Percentiles rank a stretch among this genome's conserved stretches.
Evolutionary conservation across 1,140 invertebrate genomes (phyloP).

Genomic region (Eulimnadia texana): DNA sequence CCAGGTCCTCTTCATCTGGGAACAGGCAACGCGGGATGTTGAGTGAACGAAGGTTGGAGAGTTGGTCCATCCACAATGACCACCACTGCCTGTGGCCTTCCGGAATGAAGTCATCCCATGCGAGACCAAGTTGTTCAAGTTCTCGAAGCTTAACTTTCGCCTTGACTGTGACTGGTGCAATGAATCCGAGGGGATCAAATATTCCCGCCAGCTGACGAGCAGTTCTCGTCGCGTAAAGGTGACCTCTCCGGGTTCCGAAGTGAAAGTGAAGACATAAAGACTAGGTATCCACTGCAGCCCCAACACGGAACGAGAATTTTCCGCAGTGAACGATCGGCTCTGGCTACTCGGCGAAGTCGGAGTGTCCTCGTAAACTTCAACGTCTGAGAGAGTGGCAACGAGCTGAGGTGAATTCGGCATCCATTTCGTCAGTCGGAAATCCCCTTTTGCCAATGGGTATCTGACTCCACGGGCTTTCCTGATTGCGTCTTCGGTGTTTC

Average conservation of each 20-base stretch:
- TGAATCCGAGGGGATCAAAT: not conserved
- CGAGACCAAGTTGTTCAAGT: not conserved
- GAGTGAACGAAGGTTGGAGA: not conserved
- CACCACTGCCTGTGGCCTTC: not conserved
- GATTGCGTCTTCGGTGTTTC: not conserved
- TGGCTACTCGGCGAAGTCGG: constrained; percentile 13
- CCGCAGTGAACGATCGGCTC: no score
- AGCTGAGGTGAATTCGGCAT: not conserved
- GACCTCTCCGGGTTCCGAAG: not conserved
- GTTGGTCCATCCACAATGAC: not conserved
- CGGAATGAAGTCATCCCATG: not conserved
- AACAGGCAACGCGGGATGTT: constrained; percentile 9
- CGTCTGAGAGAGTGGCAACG: constrained; percentile 3
- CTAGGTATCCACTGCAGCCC: no score
- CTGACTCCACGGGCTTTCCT: no score
- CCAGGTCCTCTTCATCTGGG: constrained; percentile 1
- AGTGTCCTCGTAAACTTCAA: constrained; percentile 14
- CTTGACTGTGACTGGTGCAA: not conserved
- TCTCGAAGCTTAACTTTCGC: constrained; percentile 7
- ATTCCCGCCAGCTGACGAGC: not conserved
- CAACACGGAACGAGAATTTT: not conserved
- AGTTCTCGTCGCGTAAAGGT: not conserved
- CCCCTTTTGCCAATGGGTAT: no score
- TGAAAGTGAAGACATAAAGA: constrained; percentile 12
- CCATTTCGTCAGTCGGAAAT: no score